Conservation (phyloP, 2,888 invertebrate species). For the Nephrotoma flavescens region DNA sequence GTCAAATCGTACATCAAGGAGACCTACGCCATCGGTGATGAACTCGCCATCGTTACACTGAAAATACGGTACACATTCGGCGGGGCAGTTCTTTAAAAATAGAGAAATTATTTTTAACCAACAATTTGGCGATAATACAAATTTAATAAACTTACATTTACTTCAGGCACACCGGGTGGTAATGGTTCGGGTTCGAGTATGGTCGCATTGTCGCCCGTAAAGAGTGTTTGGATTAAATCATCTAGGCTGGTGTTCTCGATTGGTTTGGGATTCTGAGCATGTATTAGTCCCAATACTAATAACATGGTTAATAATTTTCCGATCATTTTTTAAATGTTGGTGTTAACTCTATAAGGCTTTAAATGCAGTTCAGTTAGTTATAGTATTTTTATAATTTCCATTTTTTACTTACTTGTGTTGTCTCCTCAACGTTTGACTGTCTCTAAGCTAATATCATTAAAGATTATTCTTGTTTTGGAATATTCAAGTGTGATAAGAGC, state of each 20-base stretch:
- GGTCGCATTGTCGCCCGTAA: background rate
- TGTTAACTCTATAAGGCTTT: background rate
- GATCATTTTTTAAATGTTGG: background rate
- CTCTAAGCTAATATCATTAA: background rate
- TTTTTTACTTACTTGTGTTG: background rate
- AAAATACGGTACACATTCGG: constrained; percentile 65
- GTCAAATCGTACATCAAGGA: constrained; percentile 60
- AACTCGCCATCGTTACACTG: constrained; percentile 52
- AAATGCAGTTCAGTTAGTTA: no score
- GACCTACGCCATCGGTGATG: constrained; percentile 52
- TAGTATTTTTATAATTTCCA: background rate
- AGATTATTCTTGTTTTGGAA: background rate
- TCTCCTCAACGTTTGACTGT: background rate
- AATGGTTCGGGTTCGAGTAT: background rate
- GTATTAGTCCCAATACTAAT: background rate
- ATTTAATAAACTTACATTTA: background rate
- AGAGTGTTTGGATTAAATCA: background rate
- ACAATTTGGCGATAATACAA: background rate
- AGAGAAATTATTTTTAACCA: background rate
- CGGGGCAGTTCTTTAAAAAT: constrained; percentile 20
- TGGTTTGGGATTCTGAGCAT: background rate
- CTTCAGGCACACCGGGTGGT: background rate
- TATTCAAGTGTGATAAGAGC: background rate
- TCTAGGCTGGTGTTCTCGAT: background rate
- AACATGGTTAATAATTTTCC: background rate